Evolutionary conservation across 2,888 invertebrate species (phyloP).

Genomic region (Argynnis bischoffii): DNA sequence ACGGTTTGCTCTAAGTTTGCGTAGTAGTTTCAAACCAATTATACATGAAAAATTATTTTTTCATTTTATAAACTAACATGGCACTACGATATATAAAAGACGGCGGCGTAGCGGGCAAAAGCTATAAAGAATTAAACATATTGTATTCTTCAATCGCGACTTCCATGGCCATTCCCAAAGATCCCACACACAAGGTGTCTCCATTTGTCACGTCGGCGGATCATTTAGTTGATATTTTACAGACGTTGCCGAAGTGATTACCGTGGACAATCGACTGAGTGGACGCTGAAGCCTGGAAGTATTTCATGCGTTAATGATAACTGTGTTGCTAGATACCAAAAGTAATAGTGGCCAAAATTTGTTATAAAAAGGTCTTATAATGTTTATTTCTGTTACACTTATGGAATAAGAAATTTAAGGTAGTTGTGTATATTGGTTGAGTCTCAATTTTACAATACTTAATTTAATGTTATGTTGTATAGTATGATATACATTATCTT

Average conservation of each 20-base stretch:
- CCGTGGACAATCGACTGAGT: conserved; percentile 59
- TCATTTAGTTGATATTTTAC: conserved; percentile 70
- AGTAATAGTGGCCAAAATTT: background rate
- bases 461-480: background rate
- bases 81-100: no score
- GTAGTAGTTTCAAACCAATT: no score
- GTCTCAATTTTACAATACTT: background rate
- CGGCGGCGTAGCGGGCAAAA: no score
- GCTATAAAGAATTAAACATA: no score
- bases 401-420: no score
- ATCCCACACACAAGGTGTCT: conserved; percentile 57
- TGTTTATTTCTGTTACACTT: no score
- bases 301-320: conserved; percentile 36
- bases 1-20: no score
- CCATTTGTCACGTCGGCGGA: conserved; percentile 69
- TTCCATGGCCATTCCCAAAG: conserved; percentile 48
- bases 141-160: conserved; percentile 26
- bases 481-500: background rate
- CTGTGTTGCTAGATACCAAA: conserved; percentile 4
- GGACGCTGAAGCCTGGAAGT: conserved; percentile 41
- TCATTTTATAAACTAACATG: no score
- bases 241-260: conserved; percentile 55
- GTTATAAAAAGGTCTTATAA: background rate
- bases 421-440: no score
- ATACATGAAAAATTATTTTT: no score